Conservation (phyloP, 2,888 invertebrate genomes). For the Euplagia quadripunctaria region DNA sequence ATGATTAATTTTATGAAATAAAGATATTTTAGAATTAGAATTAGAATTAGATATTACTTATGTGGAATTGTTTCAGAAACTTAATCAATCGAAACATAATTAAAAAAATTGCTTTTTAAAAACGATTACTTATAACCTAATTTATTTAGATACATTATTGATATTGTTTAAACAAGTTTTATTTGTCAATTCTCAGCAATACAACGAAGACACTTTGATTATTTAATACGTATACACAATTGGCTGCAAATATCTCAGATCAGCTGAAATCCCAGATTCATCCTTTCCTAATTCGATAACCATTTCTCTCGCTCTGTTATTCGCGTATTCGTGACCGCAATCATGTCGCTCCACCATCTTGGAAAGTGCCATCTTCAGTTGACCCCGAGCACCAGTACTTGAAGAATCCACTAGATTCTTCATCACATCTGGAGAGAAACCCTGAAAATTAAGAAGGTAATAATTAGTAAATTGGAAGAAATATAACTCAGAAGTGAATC, state of each 20-base stretch:
- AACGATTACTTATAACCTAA: not conserved
- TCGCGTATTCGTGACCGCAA: constrained; percentile 87
- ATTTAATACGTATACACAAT: constrained; percentile 74
- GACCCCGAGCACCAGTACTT: constrained; percentile 86
- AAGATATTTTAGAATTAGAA: no score
- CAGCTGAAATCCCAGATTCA: constrained; percentile 86
- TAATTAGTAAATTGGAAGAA: not conserved
- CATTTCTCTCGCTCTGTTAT: constrained; percentile 85
- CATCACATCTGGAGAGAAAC: constrained; percentile 88
- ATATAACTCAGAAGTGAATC: not conserved
- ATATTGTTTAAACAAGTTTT: not conserved
- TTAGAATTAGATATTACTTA: no score
- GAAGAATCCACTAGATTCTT: constrained; percentile 85
- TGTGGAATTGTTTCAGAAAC: no score
- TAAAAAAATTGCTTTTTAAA: not conserved
- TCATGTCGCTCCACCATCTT: constrained; percentile 88
- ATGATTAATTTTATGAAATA: no score
- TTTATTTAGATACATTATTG: not conserved
- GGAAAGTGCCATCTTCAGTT: constrained; percentile 86
- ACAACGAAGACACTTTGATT: not conserved
- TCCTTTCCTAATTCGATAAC: constrained; percentile 86
- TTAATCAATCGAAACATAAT: not conserved
- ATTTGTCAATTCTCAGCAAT: constrained; percentile 13
- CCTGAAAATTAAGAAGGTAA: constrained; percentile 73
- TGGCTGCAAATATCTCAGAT: constrained; percentile 88